These are phyloP conservation scores for Psylliodes chrysocephalus DNA, from an alignment of 2,888 invertebrate genomes.

Conservation along the genomic window DNA sequence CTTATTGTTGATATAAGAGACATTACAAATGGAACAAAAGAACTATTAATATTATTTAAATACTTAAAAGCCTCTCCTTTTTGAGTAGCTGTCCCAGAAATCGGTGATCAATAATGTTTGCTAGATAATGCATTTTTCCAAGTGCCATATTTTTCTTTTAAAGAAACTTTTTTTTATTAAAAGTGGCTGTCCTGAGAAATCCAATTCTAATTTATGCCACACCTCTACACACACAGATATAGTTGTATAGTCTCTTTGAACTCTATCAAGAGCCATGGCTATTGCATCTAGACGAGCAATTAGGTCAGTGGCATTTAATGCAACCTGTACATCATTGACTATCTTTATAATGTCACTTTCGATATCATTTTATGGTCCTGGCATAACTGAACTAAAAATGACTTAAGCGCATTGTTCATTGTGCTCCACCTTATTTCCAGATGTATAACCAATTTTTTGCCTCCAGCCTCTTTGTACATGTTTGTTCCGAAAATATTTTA, in stretches of 20 bases:
- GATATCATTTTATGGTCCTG: too few relatives aligned
- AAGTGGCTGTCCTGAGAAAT: too few relatives aligned
- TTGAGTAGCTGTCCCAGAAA: constrained; percentile 14
- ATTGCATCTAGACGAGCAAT: constrained; percentile 11
- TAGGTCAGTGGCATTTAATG: too few relatives aligned
- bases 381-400: too few relatives aligned
- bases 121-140: too few relatives aligned
- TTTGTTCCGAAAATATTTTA: constrained; percentile 14
- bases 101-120: too few relatives aligned
- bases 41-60: constrained; percentile 20
- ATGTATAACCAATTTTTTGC: constrained; percentile 9
- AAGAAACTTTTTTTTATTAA: too few relatives aligned
- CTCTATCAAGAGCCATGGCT: constrained; percentile 7
- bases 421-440: constrained; percentile 33
- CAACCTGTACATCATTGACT: too few relatives aligned
- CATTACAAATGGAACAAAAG: constrained; percentile 25
- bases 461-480: constrained; percentile 3
- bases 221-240: too few relatives aligned
- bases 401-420: constrained; percentile 28
- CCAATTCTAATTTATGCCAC: too few relatives aligned
- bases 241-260: constrained; percentile 7
- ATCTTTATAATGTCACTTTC: constrained; percentile 3
- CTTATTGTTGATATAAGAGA: too few relatives aligned
- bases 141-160: too few relatives aligned
- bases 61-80: constrained; percentile 16